These are phyloP conservation scores for Phymanthus crucifer DNA, from an alignment of 92 coral and sea anemone species.

Conservation along the genomic window DNA sequence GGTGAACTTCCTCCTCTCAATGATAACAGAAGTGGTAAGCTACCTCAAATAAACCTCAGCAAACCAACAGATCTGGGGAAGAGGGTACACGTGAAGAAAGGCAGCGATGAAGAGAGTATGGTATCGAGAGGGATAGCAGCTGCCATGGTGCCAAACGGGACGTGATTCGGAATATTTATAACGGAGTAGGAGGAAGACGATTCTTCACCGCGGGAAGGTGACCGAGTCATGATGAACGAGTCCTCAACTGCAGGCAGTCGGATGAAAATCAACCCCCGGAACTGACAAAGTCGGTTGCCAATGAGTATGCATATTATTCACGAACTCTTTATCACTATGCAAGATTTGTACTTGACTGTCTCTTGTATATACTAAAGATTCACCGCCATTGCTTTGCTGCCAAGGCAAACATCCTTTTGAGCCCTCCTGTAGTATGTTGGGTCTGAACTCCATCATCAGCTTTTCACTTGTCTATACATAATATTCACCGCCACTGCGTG, in stretches of 20 bases:
- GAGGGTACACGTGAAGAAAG: constrained; percentile 56
- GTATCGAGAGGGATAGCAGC: constrained; percentile 61
- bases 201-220: no score
- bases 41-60: constrained; percentile 51
- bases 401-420: neutral
- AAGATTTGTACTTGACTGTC: neutral
- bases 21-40: constrained; percentile 19
- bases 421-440: neutral
- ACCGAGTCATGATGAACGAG: no score
- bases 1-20: constrained; percentile 39
- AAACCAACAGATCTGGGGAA: constrained; percentile 52
- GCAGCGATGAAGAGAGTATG: constrained; percentile 59
- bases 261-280: neutral
- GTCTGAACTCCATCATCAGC: no score
- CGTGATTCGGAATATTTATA: constrained; percentile 10
- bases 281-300: neutral
- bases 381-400: neutral
- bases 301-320: no score
- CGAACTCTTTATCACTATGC: neutral
- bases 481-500: no score
- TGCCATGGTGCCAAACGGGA: constrained; percentile 41
- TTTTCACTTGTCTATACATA: no score
- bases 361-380: neutral
- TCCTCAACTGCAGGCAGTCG: neutral
- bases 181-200: neutral